A percentile compares a stretch with the other conserved stretches of the same genome.
Evolutionary conservation across 2,113 vertebrate species (phyloP).

Genomic region (Cebidichthys violaceus): DNA sequence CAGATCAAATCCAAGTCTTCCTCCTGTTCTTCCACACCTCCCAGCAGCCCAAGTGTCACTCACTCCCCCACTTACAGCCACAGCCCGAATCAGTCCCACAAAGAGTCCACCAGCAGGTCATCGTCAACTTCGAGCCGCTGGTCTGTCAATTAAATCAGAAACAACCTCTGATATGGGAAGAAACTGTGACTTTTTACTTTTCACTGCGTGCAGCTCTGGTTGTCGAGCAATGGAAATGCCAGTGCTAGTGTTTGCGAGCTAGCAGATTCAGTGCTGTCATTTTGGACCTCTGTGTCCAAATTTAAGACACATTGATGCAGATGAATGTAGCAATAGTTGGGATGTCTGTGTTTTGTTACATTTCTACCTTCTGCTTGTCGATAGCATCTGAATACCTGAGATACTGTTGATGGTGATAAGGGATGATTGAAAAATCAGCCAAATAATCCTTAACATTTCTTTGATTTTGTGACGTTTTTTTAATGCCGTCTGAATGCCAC

Average conservation of each 20-base stretch:
- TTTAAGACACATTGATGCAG: constrained; percentile 34
- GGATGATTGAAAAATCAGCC: constrained; percentile 47
- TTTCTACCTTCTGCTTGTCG: constrained; percentile 60
- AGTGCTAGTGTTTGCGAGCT: constrained; percentile 15
- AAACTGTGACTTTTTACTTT: constrained; percentile 69
- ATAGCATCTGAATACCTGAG: constrained; percentile 54
- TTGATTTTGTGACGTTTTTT: constrained; percentile 48
- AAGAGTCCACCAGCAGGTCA: constrained; percentile 68
- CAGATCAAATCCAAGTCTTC: constrained; percentile 83
- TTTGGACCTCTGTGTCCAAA: constrained; percentile 38
- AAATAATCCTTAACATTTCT: constrained; percentile 79
- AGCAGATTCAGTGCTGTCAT: constrained; percentile 42
- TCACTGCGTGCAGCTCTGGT: constrained; percentile 53
- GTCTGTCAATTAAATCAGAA: constrained; percentile 73
- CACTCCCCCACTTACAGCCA: constrained; percentile 77
- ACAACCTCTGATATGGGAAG: neutral
- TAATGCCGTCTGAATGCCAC: constrained; percentile 33
- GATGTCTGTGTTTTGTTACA: constrained; percentile 54
- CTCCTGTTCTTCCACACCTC: constrained; percentile 81
- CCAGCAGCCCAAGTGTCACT: constrained; percentile 79
- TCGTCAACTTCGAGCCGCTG: constrained; percentile 69
- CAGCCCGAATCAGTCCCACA: constrained; percentile 67
- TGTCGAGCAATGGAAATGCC: constrained; percentile 38
- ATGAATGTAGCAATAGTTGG: constrained; percentile 59
- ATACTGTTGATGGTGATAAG: constrained; percentile 58